Conservation (phyloP, 2,797 vertebrate genomes). For the Phataginus tricuspis region DNA sequence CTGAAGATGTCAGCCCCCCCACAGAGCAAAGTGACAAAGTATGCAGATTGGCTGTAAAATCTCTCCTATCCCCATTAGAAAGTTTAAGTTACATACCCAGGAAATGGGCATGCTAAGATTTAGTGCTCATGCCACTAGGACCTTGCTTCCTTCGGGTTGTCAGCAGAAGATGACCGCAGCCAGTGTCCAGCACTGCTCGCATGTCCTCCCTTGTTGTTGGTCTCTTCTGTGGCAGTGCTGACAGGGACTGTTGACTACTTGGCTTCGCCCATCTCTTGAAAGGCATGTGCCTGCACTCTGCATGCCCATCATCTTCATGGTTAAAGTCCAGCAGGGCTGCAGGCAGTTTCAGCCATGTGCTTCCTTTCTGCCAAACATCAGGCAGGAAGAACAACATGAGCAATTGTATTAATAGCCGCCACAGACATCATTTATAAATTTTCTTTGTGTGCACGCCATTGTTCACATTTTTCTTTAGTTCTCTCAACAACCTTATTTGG, state of each 20-base stretch:
- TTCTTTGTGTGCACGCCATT: neutral
- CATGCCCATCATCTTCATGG: neutral
- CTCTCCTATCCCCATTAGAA: neutral
- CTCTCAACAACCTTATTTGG: neutral
- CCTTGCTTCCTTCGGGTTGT: neutral
- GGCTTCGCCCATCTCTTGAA: neutral
- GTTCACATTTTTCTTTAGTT: constrained; percentile 12
- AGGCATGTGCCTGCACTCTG: neutral
- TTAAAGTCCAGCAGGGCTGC: neutral
- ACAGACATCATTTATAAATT: neutral
- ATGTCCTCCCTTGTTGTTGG: neutral
- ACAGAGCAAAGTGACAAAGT: neutral
- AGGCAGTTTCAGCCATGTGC: neutral
- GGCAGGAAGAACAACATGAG: neutral
- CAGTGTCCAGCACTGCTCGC: neutral
- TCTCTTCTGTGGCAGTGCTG: neutral
- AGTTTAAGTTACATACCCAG: neutral
- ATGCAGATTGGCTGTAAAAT: neutral
- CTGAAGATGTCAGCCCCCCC: neutral
- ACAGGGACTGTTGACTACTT: neutral
- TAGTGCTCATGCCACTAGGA: fast-evolving
- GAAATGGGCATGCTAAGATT: neutral
- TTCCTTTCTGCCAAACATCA: neutral
- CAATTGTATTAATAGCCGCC: neutral
- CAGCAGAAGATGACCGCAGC: neutral